Evolutionary conservation across 2,797 vertebrate species (phyloP).

Genomic region (Micrastur ruficollis): DNA sequence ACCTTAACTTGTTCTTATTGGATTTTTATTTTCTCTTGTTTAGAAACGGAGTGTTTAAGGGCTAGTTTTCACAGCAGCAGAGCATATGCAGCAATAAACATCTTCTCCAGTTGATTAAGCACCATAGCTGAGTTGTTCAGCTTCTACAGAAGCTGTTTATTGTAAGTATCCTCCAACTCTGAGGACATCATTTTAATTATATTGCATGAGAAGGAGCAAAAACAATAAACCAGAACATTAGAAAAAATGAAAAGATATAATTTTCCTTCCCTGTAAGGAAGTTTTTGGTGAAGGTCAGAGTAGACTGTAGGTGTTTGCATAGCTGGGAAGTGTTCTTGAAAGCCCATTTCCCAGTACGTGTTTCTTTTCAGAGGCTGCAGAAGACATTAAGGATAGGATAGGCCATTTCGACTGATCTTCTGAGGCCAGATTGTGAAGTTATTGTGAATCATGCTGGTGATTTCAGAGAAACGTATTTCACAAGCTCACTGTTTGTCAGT

Average conservation of each 20-base stretch:
- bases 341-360: background rate
- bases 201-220: slow-evolving; percentile 46
- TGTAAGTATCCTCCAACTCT: slow-evolving; percentile 6
- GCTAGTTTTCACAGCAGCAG: slow-evolving; percentile 38
- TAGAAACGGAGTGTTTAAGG: slow-evolving; percentile 41
- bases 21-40: slow-evolving; percentile 61
- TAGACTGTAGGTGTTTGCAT: background rate
- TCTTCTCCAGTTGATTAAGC: slow-evolving; percentile 55
- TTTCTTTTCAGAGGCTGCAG: background rate
- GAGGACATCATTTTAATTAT: slow-evolving; percentile 64
- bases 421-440: slow-evolving; percentile 9
- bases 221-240: slow-evolving; percentile 28
- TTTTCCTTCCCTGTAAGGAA: slow-evolving; percentile 48
- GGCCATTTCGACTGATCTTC: slow-evolving; percentile 20
- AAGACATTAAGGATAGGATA: slow-evolving; percentile 19
- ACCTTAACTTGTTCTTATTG: slow-evolving; percentile 57
- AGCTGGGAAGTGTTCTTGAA: background rate
- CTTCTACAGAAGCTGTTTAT: slow-evolving; percentile 23
- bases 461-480: background rate
- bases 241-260: slow-evolving; percentile 52
- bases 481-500: slow-evolving; percentile 10
- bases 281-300: slow-evolving; percentile 40
- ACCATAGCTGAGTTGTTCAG: slow-evolving; percentile 29
- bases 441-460: slow-evolving; percentile 33
- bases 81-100: slow-evolving; percentile 41